Percentiles rank a stretch among this genome's conserved stretches.
These are phyloP conservation scores for Ptychochromis oligacanthus DNA, from an alignment of 2,113 vertebrate genomes.

Conservation along the genomic window DNA sequence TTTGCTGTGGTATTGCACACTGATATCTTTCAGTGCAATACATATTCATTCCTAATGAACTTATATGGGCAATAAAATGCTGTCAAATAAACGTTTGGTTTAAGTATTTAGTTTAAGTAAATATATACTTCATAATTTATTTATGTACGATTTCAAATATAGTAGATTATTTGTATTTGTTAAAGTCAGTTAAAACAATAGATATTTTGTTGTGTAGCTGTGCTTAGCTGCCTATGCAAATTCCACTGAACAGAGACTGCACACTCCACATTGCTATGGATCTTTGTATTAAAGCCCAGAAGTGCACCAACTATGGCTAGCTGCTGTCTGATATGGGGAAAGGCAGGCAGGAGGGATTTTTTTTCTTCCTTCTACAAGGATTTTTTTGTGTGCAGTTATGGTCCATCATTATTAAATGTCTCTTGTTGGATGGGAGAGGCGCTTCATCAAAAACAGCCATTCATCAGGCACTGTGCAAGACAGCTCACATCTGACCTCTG, in stretches of 20 bases:
- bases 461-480: slow-evolving; percentile 88
- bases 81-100: not conserved
- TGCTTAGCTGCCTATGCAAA: not conserved
- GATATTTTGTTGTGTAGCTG: not conserved
- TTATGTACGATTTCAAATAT: not conserved
- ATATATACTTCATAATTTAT: not conserved
- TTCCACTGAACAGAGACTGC: slow-evolving; percentile 14
- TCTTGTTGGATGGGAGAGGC: slow-evolving; percentile 88
- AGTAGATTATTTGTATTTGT: not conserved
- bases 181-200: not conserved
- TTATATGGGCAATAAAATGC: not conserved
- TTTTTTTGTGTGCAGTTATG: slow-evolving; percentile 85
- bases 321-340: slow-evolving; percentile 63
- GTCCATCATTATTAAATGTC: slow-evolving; percentile 95
- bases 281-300: slow-evolving; percentile 40
- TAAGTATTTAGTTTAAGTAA: not conserved
- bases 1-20: not conserved
- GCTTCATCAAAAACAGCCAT: slow-evolving; percentile 91
- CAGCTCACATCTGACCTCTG: slow-evolving; percentile 94
- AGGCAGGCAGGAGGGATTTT: slow-evolving; percentile 62
- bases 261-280: slow-evolving; percentile 28
- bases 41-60: not conserved
- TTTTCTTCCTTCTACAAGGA: slow-evolving; percentile 78
- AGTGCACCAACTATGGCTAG: slow-evolving; percentile 53
- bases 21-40: not conserved